Evolutionary conservation across 2,113 vertebrate genomes (phyloP), one percentile per base, ranked within the genome.

Genomic region (Sarotherodon lohbergeri): DNA sequence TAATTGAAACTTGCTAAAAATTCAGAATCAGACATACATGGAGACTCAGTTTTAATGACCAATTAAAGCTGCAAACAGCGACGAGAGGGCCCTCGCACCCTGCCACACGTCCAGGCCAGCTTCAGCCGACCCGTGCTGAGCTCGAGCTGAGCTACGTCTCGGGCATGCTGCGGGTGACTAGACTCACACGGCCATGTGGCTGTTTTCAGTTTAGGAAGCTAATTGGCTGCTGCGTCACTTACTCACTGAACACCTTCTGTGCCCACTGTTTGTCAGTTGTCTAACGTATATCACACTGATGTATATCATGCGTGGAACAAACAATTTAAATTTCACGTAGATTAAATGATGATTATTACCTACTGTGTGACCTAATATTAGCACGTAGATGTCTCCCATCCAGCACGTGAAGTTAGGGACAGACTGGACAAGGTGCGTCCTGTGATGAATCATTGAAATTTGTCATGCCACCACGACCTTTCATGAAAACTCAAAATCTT

Each of bases 21-120:
- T 6, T 27, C 19, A 39, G 2, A 39, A 68, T 43, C 22, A 71
- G 66, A 71, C 39, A 16, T 71, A 43, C 13, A 41, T 4, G 39
- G 66, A 71, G 7, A 71, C 0, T 43, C n/a, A 16, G n/a, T 16
- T 71, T 71, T 71, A 43, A 71, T 71, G 66, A 71, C 5, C 66
- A 68, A 68, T 68, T 68, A 68, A 68, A 39, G 11, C 61, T 68
- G 61, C 34, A 68, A 68, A 68, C 6, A 8, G 0, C 6, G 1
- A 1, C 19, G 19, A 39, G 34, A 22, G 10, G 19, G 34, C 61
- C 6, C 34, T 68, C 6, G 19, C 61, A 0, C 10, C 0, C 61
- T 39, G 0, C 61, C 11, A 22, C 61, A 68, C 1, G 19, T 39
- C 61, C 19, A 39, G 3, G 6, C 19, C 3, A 0, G 61, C 34